These are phyloP conservation scores for Potamarius usumacintae DNA, from an alignment of 2,113 vertebrate genomes.

Conservation along the genomic window DNA sequence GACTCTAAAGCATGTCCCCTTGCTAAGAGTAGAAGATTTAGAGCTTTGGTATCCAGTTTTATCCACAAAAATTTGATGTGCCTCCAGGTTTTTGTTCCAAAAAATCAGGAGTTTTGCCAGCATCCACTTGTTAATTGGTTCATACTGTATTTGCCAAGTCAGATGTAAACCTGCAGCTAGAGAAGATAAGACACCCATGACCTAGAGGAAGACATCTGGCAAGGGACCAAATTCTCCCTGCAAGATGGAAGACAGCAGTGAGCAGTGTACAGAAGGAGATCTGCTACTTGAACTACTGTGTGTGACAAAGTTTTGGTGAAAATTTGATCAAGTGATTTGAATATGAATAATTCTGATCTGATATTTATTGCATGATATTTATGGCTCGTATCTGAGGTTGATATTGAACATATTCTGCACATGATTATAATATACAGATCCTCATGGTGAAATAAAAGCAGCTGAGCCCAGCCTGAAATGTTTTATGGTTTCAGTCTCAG, in stretches of 20 bases:
- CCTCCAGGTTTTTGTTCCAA: background rate
- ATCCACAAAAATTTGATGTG: background rate
- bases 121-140: background rate
- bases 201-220: conserved; percentile 56
- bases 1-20: conserved; percentile 62
- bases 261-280: conserved; percentile 57
- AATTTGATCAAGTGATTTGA: conserved; percentile 59
- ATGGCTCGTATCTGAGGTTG: background rate
- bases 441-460: conserved; percentile 13
- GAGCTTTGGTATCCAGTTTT: background rate
- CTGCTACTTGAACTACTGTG: conserved; percentile 50
- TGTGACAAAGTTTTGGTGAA: conserved; percentile 48
- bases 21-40: conserved; percentile 56
- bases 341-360: conserved; percentile 61
- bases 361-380: conserved; percentile 1
- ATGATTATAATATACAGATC: conserved; percentile 21
- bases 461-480: background rate
- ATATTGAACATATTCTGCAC: conserved; percentile 4
- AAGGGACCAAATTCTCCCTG: conserved; percentile 52
- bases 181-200: background rate
- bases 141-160: background rate
- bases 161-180: background rate
- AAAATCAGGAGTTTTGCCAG: background rate
- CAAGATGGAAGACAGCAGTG: conserved; percentile 57
- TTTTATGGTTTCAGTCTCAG: conserved; percentile 4